These are phyloP conservation scores for Erebia palarica DNA, from an alignment of 2,888 invertebrate genomes.

Conservation along the genomic window DNA sequence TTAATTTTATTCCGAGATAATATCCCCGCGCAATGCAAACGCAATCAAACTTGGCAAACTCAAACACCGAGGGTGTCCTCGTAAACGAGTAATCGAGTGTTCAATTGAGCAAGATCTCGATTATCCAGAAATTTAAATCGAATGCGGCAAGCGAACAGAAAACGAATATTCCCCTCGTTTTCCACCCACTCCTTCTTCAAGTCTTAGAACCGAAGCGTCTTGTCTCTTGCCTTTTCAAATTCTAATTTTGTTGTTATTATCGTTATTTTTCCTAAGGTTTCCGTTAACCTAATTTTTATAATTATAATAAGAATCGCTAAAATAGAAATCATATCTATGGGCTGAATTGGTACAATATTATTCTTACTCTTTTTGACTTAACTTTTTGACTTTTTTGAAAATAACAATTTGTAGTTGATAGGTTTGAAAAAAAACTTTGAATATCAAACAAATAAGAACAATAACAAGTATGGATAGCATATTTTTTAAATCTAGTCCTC, in stretches of 20 bases:
- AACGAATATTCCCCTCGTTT: conserved; percentile 58
- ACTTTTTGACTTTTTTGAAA: too few relatives aligned
- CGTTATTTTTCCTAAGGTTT: neutral
- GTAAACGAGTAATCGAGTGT: conserved; percentile 79
- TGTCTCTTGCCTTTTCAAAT: conserved; percentile 20
- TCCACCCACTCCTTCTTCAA: conserved; percentile 27
- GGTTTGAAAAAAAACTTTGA: neutral
- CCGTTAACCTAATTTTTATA: too few relatives aligned
- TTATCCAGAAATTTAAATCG: conserved; percentile 78
- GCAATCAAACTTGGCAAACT: conserved; percentile 78
- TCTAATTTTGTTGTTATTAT: conserved; percentile 19
- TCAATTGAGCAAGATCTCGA: conserved; percentile 80
- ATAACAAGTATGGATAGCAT: neutral
- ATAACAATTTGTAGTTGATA: too few relatives aligned
- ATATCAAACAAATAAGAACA: neutral
- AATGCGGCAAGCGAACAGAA: conserved; percentile 69
- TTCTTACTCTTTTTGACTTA: too few relatives aligned
- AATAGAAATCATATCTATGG: too few relatives aligned
- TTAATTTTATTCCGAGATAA: conserved; percentile 64
- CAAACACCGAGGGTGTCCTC: conserved; percentile 70
- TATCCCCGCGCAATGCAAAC: conserved; percentile 69
- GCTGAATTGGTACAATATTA: too few relatives aligned
- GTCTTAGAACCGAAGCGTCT: conserved; percentile 26
- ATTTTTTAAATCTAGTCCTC: neutral
- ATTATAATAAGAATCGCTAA: too few relatives aligned